phyloP scores from a whole-genome alignment of 1,140 invertebrate genomes.

The Drosophila lacertosa region DNA sequence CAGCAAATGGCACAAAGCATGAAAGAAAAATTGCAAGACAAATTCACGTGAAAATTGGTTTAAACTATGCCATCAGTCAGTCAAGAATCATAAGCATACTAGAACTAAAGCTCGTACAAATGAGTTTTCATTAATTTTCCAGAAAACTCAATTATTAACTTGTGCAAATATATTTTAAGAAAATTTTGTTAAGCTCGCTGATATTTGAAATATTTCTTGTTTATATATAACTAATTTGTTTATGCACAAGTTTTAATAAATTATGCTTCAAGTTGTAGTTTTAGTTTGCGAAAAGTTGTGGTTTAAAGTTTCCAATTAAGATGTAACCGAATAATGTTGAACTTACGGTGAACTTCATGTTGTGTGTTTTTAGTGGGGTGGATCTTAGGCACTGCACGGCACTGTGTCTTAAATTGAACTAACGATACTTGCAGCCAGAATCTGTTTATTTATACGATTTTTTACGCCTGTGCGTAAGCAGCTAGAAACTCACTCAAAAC shows the following conservation, averaged over 20 bases:
- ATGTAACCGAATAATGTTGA: not conserved
- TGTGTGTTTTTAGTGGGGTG: slow-evolving; percentile 35
- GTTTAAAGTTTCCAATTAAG: not conserved
- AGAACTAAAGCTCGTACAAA: not conserved
- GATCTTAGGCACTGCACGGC: slow-evolving; percentile 18
- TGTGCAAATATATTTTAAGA: too few relatives aligned
- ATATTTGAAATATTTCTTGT: too few relatives aligned
- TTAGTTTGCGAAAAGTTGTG: too few relatives aligned
- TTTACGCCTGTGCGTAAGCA: slow-evolving; percentile 21
- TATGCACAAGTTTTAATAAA: too few relatives aligned
- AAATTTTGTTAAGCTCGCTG: too few relatives aligned
- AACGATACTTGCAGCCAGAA: slow-evolving; percentile 54
- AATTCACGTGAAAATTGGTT: slow-evolving; percentile 15
- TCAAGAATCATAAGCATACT: too few relatives aligned
- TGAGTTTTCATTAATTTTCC: too few relatives aligned
- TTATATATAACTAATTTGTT: too few relatives aligned
- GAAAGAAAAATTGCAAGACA: slow-evolving; percentile 13
- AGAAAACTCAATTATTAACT: too few relatives aligned
- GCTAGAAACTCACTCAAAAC: slow-evolving; percentile 66
- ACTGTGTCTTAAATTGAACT: slow-evolving; percentile 52
- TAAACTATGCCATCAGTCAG: not conserved
- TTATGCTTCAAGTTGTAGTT: too few relatives aligned
- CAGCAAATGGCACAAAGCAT: slow-evolving; percentile 15
- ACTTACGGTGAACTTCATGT: slow-evolving; percentile 72
- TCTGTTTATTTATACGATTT: slow-evolving; percentile 70